phyloP scores from a whole-genome alignment of 2,888 invertebrate genomes.

The Zelleria hepariella region DNA sequence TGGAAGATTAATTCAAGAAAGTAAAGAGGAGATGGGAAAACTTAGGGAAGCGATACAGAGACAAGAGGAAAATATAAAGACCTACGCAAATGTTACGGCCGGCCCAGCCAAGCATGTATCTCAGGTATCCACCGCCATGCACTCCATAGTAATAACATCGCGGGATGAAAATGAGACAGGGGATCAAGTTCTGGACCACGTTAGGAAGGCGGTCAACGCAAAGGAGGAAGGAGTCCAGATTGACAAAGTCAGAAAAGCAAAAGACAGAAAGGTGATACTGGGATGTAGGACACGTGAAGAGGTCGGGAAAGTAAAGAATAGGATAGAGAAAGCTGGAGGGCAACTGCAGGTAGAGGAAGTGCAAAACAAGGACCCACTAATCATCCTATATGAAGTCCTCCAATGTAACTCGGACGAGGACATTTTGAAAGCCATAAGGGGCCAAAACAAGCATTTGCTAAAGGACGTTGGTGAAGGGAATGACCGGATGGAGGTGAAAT shows the following conservation, averaged over 20 bases:
- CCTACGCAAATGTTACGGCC: no score
- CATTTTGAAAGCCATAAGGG: background rate
- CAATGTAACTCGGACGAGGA: slow-evolving; percentile 6
- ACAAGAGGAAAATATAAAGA: no score
- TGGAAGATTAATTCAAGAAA: slow-evolving; percentile 15
- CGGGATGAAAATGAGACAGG: slow-evolving; percentile 7
- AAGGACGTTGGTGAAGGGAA: background rate
- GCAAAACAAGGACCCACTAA: slow-evolving; percentile 13
- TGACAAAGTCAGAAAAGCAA: slow-evolving; percentile 9
- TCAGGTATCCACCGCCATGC: no score
- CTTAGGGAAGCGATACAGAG: no score
- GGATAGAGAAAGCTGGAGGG: background rate
- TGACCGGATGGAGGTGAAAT: background rate
- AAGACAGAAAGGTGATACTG: slow-evolving; percentile 9
- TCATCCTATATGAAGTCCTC: slow-evolving; percentile 11
- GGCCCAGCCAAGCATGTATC: no score
- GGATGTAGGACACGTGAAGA: slow-evolving; percentile 7
- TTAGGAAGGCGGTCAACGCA: slow-evolving; percentile 7
- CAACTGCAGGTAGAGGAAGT: slow-evolving; percentile 11
- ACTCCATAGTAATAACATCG: slow-evolving; percentile 8
- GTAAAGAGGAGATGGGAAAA: no score
- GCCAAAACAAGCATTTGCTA: background rate
- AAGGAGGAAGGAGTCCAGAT: slow-evolving; percentile 8
- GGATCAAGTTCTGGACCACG: slow-evolving; percentile 2
- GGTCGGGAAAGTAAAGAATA: slow-evolving; percentile 7